phyloP scores from a whole-genome alignment of 2,113 vertebrate genomes.

The Hemicordylus capensis region DNA sequence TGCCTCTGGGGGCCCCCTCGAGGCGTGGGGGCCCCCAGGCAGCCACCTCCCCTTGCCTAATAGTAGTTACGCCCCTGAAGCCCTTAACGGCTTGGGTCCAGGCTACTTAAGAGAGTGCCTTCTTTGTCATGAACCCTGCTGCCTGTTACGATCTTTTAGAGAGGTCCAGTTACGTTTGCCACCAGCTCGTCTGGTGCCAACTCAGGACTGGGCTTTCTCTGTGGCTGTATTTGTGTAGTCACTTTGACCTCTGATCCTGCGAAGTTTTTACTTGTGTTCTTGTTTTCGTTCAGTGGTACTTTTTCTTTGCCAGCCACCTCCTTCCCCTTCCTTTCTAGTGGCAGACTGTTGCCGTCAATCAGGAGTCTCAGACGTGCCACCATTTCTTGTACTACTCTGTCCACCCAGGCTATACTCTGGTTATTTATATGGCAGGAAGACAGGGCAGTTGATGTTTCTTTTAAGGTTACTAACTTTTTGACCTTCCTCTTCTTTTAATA shows the following conservation, averaged over 20 bases:
- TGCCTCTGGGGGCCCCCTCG: too few relatives aligned
- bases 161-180: too few relatives aligned
- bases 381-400: not conserved
- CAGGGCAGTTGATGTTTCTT: not conserved
- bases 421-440: not conserved
- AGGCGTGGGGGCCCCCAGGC: too few relatives aligned
- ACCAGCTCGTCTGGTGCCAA: too few relatives aligned
- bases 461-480: too few relatives aligned
- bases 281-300: not conserved
- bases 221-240: not conserved
- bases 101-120: too few relatives aligned
- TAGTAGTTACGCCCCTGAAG: too few relatives aligned
- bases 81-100: too few relatives aligned
- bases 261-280: not conserved
- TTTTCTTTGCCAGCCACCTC: not conserved
- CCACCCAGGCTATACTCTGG: not conserved
- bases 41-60: too few relatives aligned
- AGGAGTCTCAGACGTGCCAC: not conserved
- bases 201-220: too few relatives aligned
- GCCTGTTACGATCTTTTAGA: too few relatives aligned
- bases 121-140: too few relatives aligned
- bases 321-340: not conserved
- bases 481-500: not conserved
- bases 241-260: not conserved
- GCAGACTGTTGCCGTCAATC: not conserved